Base-by-base conservation (phyloP, 2,888 invertebrate genomes). In the Dascillus cervinus region DNA sequence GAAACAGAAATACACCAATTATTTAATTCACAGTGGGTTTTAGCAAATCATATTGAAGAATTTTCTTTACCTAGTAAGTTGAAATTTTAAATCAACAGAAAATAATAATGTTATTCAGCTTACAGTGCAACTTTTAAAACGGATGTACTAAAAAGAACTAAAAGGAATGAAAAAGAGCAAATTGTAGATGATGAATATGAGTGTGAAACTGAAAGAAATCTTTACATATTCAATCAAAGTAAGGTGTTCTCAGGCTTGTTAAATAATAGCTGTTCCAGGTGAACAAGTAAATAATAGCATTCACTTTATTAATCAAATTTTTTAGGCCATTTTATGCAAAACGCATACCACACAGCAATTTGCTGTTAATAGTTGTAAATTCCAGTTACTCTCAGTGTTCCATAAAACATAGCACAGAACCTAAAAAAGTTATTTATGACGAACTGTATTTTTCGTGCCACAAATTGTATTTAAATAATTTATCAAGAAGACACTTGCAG, bases 311-410 rank as follows among this genome's bases (percentile, higher is more conserved):
- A n/a, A n/a, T n/a, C n/a, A n/a, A n/a, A n/a, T n/a, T 15, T 37
- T 61, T 39, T 43, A 69, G 76, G 31, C 74, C 75, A 2, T 86
- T 80, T 58, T 79, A 77, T 61, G 75, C 84, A 1, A 75, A 82
- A 43, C 72, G 77, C 52, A 77, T 90, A 19, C 76, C 79, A 1
- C 74, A 81, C 50, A 86, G 86, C 11, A 90, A 90, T 66, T 66
- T 90, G 34, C 55, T 89, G 15, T 63, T 90, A 40, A 72, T 89
- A 25, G 82, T 85, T 8, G 75, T 88, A 3, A 73, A 84, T 51
- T 67, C 69, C 1, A 55, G 65, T 46, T 64, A 66, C 30, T 67
- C 68, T 6, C 30, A 41, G 10, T 68, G 70, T 38, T 67, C 67
- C 40, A 62, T 64, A 24, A 61, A 58, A 28, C 59, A 72, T 27